A percentile compares a stretch with the other conserved stretches of the same genome.
Conservation (phyloP, 2,888 invertebrate species). For the Pinctada fucata region DNA sequence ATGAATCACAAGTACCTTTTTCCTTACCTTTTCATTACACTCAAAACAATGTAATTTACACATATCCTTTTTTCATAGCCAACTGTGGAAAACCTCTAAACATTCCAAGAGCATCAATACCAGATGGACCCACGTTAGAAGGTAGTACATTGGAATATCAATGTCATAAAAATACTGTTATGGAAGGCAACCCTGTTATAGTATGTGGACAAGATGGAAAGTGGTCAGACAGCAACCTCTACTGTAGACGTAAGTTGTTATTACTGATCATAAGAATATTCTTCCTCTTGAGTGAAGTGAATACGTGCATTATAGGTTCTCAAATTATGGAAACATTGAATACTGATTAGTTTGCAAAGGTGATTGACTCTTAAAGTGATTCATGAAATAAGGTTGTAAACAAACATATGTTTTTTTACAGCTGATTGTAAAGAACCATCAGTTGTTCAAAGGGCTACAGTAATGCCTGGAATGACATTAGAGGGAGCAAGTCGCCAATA, state of each 20-base stretch:
- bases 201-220: neutral
- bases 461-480: neutral
- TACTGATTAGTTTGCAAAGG: too few relatives aligned
- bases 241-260: slow-evolving; percentile 1
- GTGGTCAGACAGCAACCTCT: neutral
- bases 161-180: neutral
- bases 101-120: slow-evolving; percentile 3
- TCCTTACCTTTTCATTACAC: too few relatives aligned
- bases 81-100: slow-evolving; percentile 8
- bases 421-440: slow-evolving; percentile 2
- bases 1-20: too few relatives aligned
- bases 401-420: neutral
- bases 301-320: too few relatives aligned
- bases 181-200: neutral
- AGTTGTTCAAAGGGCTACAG: neutral
- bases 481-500: neutral
- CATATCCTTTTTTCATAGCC: neutral
- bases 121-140: slow-evolving; percentile 3
- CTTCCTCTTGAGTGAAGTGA: too few relatives aligned
- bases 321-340: too few relatives aligned
- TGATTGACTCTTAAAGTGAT: too few relatives aligned
- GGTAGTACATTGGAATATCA: neutral
- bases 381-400: too few relatives aligned
- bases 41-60: too few relatives aligned
- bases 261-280: too few relatives aligned